Evolutionary conservation across 2,797 vertebrate genomes (phyloP), one percentile per base, ranked within the genome.

Genomic region (Champsocephalus gunnari): DNA sequence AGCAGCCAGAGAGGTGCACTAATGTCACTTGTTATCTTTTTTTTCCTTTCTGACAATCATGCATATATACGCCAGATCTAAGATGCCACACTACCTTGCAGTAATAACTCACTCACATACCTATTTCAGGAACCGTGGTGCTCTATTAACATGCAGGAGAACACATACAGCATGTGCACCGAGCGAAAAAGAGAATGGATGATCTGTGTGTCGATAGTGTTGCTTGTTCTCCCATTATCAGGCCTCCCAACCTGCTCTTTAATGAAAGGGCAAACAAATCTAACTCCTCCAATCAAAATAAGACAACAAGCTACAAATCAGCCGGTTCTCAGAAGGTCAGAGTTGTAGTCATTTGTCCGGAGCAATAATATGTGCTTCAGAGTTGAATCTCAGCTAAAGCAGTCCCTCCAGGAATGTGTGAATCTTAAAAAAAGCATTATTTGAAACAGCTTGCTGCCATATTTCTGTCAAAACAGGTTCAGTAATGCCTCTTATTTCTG

Each of bases 181-280:
- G 11, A 57, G 45, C 4, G 11, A 41, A 45, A 45, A 13, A 47
- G 13, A 38, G n/a, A 16, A 14, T 58, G 48, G 32, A 41, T 57
- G 56, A 65, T 57, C 14, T 58, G 74, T 57, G 61, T 47, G 68
- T 48, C 60, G 21, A 66, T 43, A 34, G 21, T 34, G 16, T 4
- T 34, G 24, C 19, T 65, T 14, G 9, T 51, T 28, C 10, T 1
- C 2, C 12, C 11, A 48, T 56, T 54, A 34, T 17, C 28, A 8
- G 34, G 28, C 51, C 57, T 54, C 62, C 3, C 12, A 60, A 73
- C 32, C 24, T 77, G 51, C 8, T 55, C 62, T 68, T 79, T 70
- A 74, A 85, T 85, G 65, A 74, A 87, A 77, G 69, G 73, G 60
- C 77, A 78, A 70, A 72, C 66, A 53, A 71, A 60, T 71, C 50